These are phyloP conservation scores for Neuroterus valhalla DNA, from an alignment of 1,140 invertebrate genomes.

Conservation along the genomic window DNA sequence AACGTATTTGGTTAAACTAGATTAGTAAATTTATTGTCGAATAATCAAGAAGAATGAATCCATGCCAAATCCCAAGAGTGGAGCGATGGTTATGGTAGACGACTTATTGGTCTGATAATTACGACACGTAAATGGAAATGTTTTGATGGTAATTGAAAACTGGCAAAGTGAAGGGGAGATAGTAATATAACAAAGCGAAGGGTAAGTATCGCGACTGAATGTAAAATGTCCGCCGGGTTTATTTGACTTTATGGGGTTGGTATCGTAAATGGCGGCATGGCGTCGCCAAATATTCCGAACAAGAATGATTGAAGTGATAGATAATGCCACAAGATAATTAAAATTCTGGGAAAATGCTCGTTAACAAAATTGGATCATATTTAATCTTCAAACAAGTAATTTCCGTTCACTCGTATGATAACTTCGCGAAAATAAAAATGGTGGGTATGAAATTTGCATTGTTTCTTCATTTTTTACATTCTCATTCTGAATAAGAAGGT, in stretches of 20 bases:
- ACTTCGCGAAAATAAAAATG: too few relatives aligned
- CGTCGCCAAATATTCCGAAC: conserved; percentile 1
- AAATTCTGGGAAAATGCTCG: neutral
- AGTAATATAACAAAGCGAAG: conserved; percentile 3
- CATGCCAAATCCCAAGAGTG: neutral
- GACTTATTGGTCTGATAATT: neutral
- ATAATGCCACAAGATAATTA: neutral
- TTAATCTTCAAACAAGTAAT: too few relatives aligned
- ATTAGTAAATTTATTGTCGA: neutral
- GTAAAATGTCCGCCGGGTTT: conserved; percentile 12
- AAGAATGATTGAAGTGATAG: neutral
- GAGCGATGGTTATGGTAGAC: neutral
- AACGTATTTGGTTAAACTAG: too few relatives aligned
- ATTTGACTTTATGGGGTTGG: conserved; percentile 9
- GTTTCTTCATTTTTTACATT: too few relatives aligned
- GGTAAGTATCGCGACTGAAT: neutral
- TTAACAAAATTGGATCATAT: too few relatives aligned
- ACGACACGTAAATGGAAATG: neutral
- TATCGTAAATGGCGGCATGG: neutral
- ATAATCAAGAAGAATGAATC: neutral
- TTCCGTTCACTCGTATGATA: too few relatives aligned
- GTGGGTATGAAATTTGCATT: too few relatives aligned
- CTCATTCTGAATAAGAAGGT: too few relatives aligned
- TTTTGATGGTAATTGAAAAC: conserved; percentile 16
- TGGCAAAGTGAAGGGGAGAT: neutral